Evolutionary conservation across 2,888 invertebrate genomes (phyloP), one percentile per base, ranked within the genome.

Genomic region (Dicranocentrus wangi): DNA sequence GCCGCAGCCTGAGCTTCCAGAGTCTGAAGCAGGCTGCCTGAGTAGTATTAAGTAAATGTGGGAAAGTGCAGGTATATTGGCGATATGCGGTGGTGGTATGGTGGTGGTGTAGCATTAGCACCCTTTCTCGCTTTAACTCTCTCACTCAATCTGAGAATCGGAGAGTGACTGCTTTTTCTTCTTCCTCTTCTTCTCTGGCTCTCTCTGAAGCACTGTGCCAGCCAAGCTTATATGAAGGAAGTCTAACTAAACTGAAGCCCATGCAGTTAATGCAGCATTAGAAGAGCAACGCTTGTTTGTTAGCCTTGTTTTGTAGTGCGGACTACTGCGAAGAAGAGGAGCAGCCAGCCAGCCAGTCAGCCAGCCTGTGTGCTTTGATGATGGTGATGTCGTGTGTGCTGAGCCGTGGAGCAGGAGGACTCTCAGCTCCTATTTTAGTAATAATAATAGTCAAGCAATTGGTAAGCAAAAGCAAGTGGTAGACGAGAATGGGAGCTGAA

Each of bases 341-440:
- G n/a, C n/a, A n/a, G n/a, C n/a, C n/a, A n/a, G n/a, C n/a, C n/a
- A 32, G 32, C 32, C 32, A 32, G n/a, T n/a, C 32, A 47, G 2
- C 15, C 47, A 47, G 7, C 2, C 5, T 53, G 21, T 53, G 23
- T 53, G 53, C 53, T 19, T 23, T 53, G 53, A 53, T 53, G 53
- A 53, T 53, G 53, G 21, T 53, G 28, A 60, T 60, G 63, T 63
- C 42, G 63, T 63, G 63, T 63, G 63, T 21, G 43, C 63, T 63
- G 63, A 63, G 63, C 63, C 63, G 63, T 63, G 63, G 60, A 60
- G 53, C 32, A 32, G 60, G n/a, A 60, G 60, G 47, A 47, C 47
- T 47, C 15, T 28, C 28, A 60, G 47, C 47, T 47, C 47, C 47
- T 47, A 10, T 47, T 47, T 47, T 47, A 47, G n/a, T 47, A n/a